Evolutionary conservation across 2,888 invertebrate genomes (phyloP), one percentile per base, ranked within the genome.

Genomic region (Scelioninae gen. 1): DNA sequence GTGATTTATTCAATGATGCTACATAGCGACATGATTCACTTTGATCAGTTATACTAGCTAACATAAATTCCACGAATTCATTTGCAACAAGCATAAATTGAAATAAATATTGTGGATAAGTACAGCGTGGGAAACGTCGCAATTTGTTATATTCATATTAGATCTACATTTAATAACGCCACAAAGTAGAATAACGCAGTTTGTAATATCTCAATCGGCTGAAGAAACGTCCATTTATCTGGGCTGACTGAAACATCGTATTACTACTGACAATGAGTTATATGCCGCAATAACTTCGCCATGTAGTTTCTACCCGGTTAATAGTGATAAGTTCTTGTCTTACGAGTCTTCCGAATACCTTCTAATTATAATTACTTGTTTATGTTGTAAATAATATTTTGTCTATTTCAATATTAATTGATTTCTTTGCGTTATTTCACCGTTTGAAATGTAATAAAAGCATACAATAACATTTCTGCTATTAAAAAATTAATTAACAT

Each of bases 181-280:
- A 13, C n/a, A 13, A 5, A 11, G 45, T 5, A 31, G 34, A 68
- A 68, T 56, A 47, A 32, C 47, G 45, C 13, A 32, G 16, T 16
- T 56, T 10, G 16, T 16, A 58, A 58, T 58, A 69, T 47, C 34
- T 31, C 47, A 40, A 58, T 45, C 16, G 38, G 29, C 49, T 51
- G 23, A 65, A 34, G 49, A 65, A 51, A 51, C 34, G 34, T 47
- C 34, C 49, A 47, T 58, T 69, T 69, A 43, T 49, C 38, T 23
- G 5, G 69, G 7, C 69, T 47, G 69, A 69, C 69, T 58, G 58
- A 58, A 69, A 55, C 58, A 9, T 34, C 10, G 47, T 43, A 69
- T 58, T 69, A 69, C 69, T 58, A 58, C 69, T 69, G 47, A 58
- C 56, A 32, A 68, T 45, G 66, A 66, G 40, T 66, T 66, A 66